Percentiles rank a stretch among this genome's conserved stretches.
These are phyloP conservation scores for Drosophila parabipectinata DNA, from an alignment of 1,140 invertebrate genomes.

Conservation along the genomic window DNA sequence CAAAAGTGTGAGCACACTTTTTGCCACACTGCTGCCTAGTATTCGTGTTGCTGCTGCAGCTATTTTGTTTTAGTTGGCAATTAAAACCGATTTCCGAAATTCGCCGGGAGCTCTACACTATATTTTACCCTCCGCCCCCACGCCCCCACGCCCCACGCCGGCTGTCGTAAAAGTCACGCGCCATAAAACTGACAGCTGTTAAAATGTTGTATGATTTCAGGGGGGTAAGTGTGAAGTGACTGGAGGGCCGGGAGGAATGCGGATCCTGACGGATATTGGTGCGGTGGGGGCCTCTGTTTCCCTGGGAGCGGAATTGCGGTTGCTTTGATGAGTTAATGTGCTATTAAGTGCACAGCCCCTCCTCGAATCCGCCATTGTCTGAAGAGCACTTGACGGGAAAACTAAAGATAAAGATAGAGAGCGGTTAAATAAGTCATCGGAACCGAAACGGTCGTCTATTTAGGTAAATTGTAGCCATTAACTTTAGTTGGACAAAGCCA, in stretches of 20 bases:
- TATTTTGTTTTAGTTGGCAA: constrained; percentile 75
- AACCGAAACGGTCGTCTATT: constrained; percentile 32
- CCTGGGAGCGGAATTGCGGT: constrained; percentile 23
- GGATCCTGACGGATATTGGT: not conserved
- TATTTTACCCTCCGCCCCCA: not conserved
- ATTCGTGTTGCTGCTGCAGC: constrained; percentile 54
- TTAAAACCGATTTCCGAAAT: constrained; percentile 79
- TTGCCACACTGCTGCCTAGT: constrained; percentile 59
- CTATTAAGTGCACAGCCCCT: constrained; percentile 60
- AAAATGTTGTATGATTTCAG: constrained; percentile 61
- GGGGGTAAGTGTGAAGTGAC: constrained; percentile 15
- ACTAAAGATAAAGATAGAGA: constrained; percentile 14
- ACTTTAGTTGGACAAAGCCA: not conserved
- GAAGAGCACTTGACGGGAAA: constrained; percentile 17
- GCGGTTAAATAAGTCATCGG: constrained; percentile 22
- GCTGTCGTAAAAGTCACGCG: constrained; percentile 80
- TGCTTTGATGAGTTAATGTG: constrained; percentile 72
- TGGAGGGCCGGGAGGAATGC: not conserved
- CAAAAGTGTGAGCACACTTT: constrained; percentile 59
- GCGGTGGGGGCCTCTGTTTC: not conserved
- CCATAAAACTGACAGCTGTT: constrained; percentile 81
- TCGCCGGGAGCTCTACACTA: constrained; percentile 40
- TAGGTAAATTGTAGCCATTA: constrained; percentile 26
- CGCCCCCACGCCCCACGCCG: not conserved
- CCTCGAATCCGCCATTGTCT: constrained; percentile 37